A percentile compares a stretch with the other conserved stretches of the same genome.
Evolutionary conservation across 2,888 invertebrate genomes (phyloP).

Genomic region (Ptilodon capucinus): DNA sequence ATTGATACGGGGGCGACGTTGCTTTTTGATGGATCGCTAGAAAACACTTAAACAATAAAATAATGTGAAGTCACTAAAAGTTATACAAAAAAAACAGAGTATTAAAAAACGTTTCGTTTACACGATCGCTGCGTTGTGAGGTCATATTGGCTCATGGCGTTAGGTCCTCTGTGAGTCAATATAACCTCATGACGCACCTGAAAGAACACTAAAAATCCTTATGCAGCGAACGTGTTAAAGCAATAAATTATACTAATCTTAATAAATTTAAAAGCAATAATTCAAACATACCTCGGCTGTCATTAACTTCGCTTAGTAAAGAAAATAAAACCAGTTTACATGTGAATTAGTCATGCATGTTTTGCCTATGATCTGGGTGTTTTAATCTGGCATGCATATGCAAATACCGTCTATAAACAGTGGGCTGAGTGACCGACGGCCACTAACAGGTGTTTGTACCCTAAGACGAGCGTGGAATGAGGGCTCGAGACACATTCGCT

Average conservation of each 20-base stretch:
- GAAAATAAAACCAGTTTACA: constrained; percentile 30
- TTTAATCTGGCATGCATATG: constrained; percentile 60
- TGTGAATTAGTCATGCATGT: constrained; percentile 58
- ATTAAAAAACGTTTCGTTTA: too few species aligned
- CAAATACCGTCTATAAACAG: constrained; percentile 60
- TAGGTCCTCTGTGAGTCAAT: too few species aligned
- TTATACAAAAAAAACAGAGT: not conserved
- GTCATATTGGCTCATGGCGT: too few species aligned
- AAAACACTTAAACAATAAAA: not conserved
- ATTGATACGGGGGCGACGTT: constrained; percentile 26
- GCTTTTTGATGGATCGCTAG: constrained; percentile 10
- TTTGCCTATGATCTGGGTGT: constrained; percentile 56
- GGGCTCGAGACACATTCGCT: constrained; percentile 33
- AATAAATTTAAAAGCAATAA: not conserved
- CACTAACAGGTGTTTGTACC: constrained; percentile 48
- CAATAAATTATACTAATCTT: not conserved
- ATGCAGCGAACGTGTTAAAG: too few species aligned
- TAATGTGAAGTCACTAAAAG: not conserved
- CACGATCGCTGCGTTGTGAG: too few species aligned
- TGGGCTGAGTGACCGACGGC: constrained; percentile 35
- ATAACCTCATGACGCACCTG: too few species aligned
- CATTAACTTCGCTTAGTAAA: constrained; percentile 42
- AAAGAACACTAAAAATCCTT: too few species aligned
- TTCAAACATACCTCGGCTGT: not conserved
- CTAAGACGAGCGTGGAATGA: constrained; percentile 36